Evolutionary conservation across 2,113 vertebrate genomes (phyloP).

Genomic region (Bambusicola thoracicus): DNA sequence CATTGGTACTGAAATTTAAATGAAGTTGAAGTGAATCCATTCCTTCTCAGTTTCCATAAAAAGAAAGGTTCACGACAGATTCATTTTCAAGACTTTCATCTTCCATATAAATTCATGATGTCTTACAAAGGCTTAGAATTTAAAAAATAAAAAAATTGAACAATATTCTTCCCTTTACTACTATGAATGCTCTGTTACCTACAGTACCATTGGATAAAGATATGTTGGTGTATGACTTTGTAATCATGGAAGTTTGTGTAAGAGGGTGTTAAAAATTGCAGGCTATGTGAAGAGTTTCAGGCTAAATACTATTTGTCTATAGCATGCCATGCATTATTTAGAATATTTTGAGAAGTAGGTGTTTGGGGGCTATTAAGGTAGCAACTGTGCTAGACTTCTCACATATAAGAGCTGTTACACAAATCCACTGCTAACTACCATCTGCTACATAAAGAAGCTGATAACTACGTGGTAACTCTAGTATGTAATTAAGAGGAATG

Average conservation of each 20-base stretch:
- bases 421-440: not conserved
- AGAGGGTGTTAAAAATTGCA: not conserved
- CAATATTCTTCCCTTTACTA: not conserved
- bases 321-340: not conserved
- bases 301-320: not conserved
- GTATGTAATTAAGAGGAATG: not conserved
- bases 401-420: not conserved
- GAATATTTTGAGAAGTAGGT: not conserved
- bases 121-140: not conserved
- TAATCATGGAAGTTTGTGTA: fast-evolving
- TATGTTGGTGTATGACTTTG: not conserved
- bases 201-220: not conserved
- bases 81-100: not conserved
- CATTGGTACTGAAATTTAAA: not conserved
- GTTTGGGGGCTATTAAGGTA: not conserved
- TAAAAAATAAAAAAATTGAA: not conserved
- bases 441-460: not conserved
- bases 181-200: not conserved
- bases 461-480: not conserved
- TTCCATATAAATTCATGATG: not conserved
- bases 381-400: not conserved
- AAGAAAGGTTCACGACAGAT: not conserved
- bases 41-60: not conserved
- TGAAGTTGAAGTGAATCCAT: slow-evolving; percentile 7
- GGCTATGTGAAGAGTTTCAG: not conserved